A percentile compares a stretch with the other conserved stretches of the same genome.
Evolutionary conservation across 1,140 invertebrate species (phyloP).

Genomic region (Kradibia gibbosae): DNA sequence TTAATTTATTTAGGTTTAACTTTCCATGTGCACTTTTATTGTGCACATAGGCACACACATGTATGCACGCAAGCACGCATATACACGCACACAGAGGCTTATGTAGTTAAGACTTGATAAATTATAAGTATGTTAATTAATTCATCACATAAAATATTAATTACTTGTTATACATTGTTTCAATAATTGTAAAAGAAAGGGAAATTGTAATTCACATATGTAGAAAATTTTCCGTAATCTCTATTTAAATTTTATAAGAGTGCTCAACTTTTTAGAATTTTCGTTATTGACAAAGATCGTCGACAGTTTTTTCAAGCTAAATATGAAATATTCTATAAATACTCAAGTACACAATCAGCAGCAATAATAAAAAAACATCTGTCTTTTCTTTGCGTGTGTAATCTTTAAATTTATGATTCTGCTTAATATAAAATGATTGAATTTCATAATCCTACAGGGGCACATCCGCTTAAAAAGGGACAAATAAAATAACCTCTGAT

Average conservation of each 20-base stretch:
- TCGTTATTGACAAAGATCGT: constrained; percentile 26
- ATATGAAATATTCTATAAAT: neutral
- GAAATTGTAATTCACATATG: too few relatives aligned
- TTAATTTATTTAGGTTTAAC: too few relatives aligned
- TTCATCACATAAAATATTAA: too few relatives aligned
- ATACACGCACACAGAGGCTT: too few relatives aligned
- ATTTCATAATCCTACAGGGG: constrained; percentile 23
- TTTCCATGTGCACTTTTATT: too few relatives aligned
- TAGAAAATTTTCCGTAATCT: neutral
- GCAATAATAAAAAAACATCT: constrained; percentile 34
- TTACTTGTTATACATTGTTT: too few relatives aligned
- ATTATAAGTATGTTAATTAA: too few relatives aligned
- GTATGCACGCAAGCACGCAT: too few relatives aligned
- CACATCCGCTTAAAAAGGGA: constrained; percentile 20
- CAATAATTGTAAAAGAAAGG: too few relatives aligned
- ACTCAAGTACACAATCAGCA: neutral
- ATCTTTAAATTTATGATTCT: constrained; percentile 44
- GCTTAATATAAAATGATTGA: neutral
- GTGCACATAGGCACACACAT: too few relatives aligned
- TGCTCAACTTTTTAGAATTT: neutral
- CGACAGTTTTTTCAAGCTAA: constrained; percentile 14
- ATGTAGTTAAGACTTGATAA: too few relatives aligned
- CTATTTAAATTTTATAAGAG: constrained; percentile 2
- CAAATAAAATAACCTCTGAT: constrained; percentile 8
- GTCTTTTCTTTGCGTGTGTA: neutral